Conservation (phyloP, 92 coral and sea anemone genomes). For the Porites evermanni region DNA sequence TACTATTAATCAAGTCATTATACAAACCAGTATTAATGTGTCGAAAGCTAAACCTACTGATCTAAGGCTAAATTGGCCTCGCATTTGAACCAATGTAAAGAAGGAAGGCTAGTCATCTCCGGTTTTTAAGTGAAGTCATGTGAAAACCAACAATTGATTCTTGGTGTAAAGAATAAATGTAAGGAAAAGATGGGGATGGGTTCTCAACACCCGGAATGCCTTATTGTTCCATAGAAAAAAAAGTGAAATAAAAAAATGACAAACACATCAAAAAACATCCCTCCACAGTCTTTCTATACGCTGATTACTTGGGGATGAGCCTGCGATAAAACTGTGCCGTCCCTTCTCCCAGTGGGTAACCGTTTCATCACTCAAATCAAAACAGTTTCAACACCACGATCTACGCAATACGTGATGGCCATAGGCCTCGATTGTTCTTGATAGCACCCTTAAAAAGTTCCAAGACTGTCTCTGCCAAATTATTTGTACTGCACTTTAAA, state of each 20-base stretch:
- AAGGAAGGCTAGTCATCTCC: too few species aligned
- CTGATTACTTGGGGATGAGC: constrained; percentile 72
- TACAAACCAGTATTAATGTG: too few species aligned
- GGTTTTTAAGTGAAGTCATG: too few species aligned
- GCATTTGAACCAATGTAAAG: too few species aligned
- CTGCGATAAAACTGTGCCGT: constrained; percentile 67
- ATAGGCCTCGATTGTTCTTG: constrained; percentile 55
- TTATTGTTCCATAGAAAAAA: constrained; percentile 70
- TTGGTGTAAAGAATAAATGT: constrained; percentile 47
- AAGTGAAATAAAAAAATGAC: constrained; percentile 61
- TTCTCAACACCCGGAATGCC: constrained; percentile 53
- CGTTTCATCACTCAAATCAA: constrained; percentile 48
- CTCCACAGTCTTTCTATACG: constrained; percentile 72
- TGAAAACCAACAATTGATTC: constrained; percentile 35
- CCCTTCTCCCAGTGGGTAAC: constrained; percentile 24
- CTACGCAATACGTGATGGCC: constrained; percentile 76
- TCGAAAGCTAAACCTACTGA: too few species aligned
- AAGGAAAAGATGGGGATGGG: constrained; percentile 59
- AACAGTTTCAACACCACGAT: constrained; percentile 70
- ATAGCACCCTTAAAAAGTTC: constrained; percentile 56
- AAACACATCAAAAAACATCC: constrained; percentile 74
- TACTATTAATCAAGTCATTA: too few species aligned
- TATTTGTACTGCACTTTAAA: constrained; percentile 37
- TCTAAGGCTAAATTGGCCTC: too few species aligned
- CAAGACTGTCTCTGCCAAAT: constrained; percentile 38